Conservation (phyloP, 2,797 vertebrate genomes). For the Sebastes diploproa region DNA sequence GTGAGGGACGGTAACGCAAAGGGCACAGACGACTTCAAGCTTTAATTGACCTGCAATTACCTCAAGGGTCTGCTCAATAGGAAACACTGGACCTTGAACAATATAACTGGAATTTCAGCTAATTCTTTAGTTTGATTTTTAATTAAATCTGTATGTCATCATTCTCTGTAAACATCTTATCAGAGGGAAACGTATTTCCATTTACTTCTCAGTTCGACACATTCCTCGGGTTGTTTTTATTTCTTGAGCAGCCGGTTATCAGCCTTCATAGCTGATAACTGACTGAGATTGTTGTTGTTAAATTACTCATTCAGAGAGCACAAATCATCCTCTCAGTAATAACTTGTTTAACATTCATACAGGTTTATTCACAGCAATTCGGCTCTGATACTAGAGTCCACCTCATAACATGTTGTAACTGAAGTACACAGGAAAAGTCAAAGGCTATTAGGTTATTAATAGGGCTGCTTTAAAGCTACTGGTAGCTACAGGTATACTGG, state of each 20-base stretch:
- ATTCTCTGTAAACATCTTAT: not conserved
- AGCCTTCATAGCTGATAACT: not conserved
- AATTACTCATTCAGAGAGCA: conserved; percentile 35
- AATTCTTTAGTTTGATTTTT: not conserved
- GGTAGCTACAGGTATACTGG: no score
- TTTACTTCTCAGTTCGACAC: not conserved
- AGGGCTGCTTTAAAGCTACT: not conserved
- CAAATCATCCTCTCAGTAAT: conserved; percentile 36
- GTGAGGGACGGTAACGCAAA: not conserved
- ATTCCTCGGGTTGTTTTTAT: not conserved
- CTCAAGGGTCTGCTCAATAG: not conserved
- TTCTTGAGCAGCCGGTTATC: conserved; percentile 2
- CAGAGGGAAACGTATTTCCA: not conserved
- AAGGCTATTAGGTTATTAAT: not conserved
- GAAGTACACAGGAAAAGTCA: not conserved
- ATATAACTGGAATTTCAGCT: conserved; percentile 34
- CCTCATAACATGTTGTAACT: not conserved
- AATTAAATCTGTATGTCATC: conserved; percentile 35
- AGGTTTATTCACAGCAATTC: conserved; percentile 26
- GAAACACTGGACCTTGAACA: not conserved
- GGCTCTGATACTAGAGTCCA: not conserved
- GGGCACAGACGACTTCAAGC: not conserved
- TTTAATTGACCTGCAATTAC: conserved; percentile 23
- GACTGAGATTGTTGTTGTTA: conserved; percentile 25
- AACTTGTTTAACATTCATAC: conserved; percentile 48